Conservation (phyloP, 30 jellyfish, hydroid and myxozoan species). For the Aurelia coerulea region DNA sequence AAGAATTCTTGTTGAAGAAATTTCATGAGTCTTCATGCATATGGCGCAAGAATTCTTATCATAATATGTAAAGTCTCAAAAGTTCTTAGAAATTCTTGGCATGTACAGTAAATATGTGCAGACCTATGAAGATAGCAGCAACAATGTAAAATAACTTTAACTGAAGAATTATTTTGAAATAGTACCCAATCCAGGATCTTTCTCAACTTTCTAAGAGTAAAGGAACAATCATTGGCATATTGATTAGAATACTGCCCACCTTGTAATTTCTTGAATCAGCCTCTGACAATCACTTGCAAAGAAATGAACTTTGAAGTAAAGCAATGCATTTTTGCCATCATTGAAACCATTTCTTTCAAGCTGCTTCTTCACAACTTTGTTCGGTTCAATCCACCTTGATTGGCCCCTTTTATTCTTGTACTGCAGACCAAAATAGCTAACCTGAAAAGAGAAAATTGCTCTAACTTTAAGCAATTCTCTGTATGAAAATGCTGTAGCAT, state of each 20-base stretch:
- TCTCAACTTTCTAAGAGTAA: background rate
- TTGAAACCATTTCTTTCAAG: slow-evolving; percentile 75
- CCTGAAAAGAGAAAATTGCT: slow-evolving; percentile 21
- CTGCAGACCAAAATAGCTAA: slow-evolving; percentile 90
- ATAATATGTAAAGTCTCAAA: no score
- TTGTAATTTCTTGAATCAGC: slow-evolving; percentile 91
- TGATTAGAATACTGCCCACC: slow-evolving; percentile 34
- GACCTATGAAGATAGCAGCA: no score
- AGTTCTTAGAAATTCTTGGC: no score
- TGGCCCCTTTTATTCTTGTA: slow-evolving; percentile 70
- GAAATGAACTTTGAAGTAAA: slow-evolving; percentile 78
- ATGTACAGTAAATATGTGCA: no score
- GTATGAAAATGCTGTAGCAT: no score
- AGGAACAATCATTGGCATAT: background rate
- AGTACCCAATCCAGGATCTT: background rate
- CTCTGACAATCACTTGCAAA: slow-evolving; percentile 76
- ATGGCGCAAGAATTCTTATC: no score
- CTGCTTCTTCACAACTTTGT: slow-evolving; percentile 74
- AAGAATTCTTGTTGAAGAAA: no score
- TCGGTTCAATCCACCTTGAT: slow-evolving; percentile 88
- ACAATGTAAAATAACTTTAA: no score
- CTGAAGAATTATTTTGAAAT: no score
- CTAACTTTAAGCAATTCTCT: no score
- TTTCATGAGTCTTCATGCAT: no score
- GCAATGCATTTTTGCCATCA: slow-evolving; percentile 68